A percentile compares a stretch with the other conserved stretches of the same genome.
phyloP scores from a whole-genome alignment of 2,888 invertebrate species.

The Ganaspis brasiliensis region DNA sequence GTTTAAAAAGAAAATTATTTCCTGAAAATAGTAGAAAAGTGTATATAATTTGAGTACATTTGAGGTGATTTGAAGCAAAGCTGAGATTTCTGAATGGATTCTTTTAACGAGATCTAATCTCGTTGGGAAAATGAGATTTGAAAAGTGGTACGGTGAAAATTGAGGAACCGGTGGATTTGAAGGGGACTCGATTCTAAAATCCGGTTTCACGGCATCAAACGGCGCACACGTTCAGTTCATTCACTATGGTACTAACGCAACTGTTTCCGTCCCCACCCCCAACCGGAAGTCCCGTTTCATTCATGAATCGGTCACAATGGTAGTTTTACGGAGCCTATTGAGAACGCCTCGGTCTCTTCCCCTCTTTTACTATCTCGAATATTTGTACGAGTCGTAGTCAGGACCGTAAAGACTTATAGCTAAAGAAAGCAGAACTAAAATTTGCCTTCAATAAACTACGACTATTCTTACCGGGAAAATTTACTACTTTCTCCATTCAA shows the following conservation, averaged over 20 bases:
- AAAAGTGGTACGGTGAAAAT: conserved; percentile 54
- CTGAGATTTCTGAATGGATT: too few relatives aligned
- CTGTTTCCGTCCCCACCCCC: conserved; percentile 78
- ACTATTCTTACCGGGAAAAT: too few relatives aligned
- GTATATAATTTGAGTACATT: too few relatives aligned
- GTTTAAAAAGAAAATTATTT: too few relatives aligned
- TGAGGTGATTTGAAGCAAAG: too few relatives aligned
- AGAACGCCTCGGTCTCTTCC: conserved; percentile 69
- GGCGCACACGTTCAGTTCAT: conserved; percentile 70
- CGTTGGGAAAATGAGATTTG: conserved; percentile 38
- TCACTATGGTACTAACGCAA: conserved; percentile 74
- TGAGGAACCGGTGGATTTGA: conserved; percentile 60
- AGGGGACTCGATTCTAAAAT: conserved; percentile 66
- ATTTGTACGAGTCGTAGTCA: conserved; percentile 48
- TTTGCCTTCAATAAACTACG: too few relatives aligned
- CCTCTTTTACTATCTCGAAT: conserved; percentile 50
- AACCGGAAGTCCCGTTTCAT: conserved; percentile 80
- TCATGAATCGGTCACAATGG: conserved; percentile 80
- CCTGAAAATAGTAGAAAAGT: too few relatives aligned
- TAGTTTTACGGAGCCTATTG: conserved; percentile 78
- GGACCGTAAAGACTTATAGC: conserved; percentile 22
- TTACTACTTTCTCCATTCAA: too few relatives aligned
- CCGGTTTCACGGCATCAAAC: conserved; percentile 68
- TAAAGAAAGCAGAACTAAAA: not conserved
- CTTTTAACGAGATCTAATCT: too few relatives aligned